Base-by-base conservation (phyloP, 2,888 invertebrate genomes). In the Cistogaster globosa region DNA sequence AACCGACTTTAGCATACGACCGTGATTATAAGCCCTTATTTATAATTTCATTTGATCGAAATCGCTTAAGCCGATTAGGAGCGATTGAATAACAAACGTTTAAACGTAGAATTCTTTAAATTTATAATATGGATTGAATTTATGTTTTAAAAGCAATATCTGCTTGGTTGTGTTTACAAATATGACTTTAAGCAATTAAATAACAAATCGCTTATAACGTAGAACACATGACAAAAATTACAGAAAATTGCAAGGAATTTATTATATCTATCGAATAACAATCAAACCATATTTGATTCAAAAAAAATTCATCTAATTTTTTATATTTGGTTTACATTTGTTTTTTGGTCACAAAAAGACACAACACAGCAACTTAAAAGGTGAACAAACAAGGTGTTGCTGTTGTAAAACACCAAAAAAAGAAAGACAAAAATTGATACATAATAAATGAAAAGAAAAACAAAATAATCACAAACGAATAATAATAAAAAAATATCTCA, bases 351-450 rank as follows among this genome's bases (percentile, higher is more conserved):
- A 75, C 55, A 65, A 67, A 65, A 63, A 53, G 12, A 26, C 36
- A 8, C 32, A 26, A 8, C 32, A 16, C 36, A 42, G 14, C 26
- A 48, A 22, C 53, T 26, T 42, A 48, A 42, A 69, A 69, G 53
- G 26, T 62, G 26, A 62, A 69, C 36, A 71, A 53, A 63, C 48
- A 45, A 36, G n/a, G 48, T 48, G 45, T 57, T 20, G 18, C 7
- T 65, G 32, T 62, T 58, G 38, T 14, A 22, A 57, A 68, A 68
- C 68, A 62, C 62, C 68, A 68, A 68, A 67, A 68, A 75, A 60
- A 81, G 62, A 55, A 69, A 78, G 14, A 60, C 26, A 26, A 51
- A 58, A 72, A 74, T 72, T 72, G 38, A 62, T 72, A 68, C 20
- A 67, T 60, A 57, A 51, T 38, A 67, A 77, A 57, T 67, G 38